Base-by-base conservation (phyloP, 2,797 vertebrate species). In the Champsocephalus gunnari region DNA sequence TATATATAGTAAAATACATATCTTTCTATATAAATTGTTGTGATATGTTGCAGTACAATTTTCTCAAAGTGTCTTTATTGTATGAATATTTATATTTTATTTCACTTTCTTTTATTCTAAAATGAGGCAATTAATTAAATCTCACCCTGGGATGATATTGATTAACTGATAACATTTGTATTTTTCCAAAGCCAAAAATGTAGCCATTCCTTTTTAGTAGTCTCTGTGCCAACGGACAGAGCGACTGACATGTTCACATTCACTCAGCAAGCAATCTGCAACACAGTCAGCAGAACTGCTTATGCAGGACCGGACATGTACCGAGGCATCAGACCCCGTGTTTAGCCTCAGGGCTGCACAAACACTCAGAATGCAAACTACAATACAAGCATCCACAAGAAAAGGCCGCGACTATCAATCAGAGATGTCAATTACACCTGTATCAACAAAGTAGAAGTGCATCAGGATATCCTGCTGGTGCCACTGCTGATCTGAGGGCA, bases 391-490 rank as follows among this genome's bases (percentile, higher is more conserved):
- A 54, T 66, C 51, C 13, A 65, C 24, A 24, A 73, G 55, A 70
- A 59, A 66, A 79, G 70, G 63, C 59, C 6, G 28, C 54, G 80
- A 49, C 50, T 69, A 59, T 84, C 77, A 73, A 64, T 85, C 75
- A 75, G 41, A 75, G 51, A 74, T 7, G 17, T 63, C 82, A 68
- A 71, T 76, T 73, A 73, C 32, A 71, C 60, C 51, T 79, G 70
- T 24, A 50, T 82, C 73, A 73, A 76, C 74, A 82, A 83, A 86
- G 82, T 60, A 57, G 66, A 79, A 75, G 54, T 61, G 77, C 77
- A 75, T 81, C 67, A 73, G 75, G 73, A 86, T 82, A 85, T 80
- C 81, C 75, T 87, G 69, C 59, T 44, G 81, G 50, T 80, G 81
- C 44, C 72, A 51, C 75, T 8, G 69, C 71, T 80, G 82, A 85